Evolutionary conservation across 64 coral and sea anemone species (phyloP), one percentile per base, ranked within the genome.

Genomic region (Montipora sp.): DNA sequence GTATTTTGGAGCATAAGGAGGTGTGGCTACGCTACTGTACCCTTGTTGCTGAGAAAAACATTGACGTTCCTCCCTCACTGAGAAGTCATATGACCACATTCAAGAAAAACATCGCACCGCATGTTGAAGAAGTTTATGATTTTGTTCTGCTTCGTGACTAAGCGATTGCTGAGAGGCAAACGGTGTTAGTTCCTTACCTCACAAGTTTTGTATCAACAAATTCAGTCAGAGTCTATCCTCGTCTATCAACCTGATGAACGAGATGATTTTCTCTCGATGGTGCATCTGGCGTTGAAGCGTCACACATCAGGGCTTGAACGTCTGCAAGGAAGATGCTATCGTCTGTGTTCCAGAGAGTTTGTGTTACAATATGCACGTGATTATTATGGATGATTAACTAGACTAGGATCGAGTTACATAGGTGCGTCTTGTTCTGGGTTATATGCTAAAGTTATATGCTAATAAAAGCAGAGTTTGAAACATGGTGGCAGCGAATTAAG

Each of bases 111-210:
- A 73, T 90, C 53, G 47, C 55, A 70, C 47, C 36, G 19, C 75
- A 90, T 79, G 77, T 90, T 69, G 65, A 6, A 81, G 90, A 72
- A n/a, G 18, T 92, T 60, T 78, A 75, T 92, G 79, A 92, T 59
- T 75, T 86, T 49, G 65, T 92, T 75, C 19, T 83, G 51, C 90
- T 80, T 73, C 80, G 63, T 74, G 73, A 83, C 27, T 59, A 58
- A 55, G 78, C 58, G 19, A 83, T 53, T 27, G 58, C 79, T 7
- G 89, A 91, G 45, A 60, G 77, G 78, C 66, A 82, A 67, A 83
- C 79, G 73, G 45, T 82, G 47, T 45, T 91, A 72, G 45, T 91
- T 53, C 67, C 89, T 63, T 65, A 43, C 80, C 13, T 65, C 74
- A 44, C 19, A 90, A 79, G 75, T 61, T 27, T 78, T 65, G 9